phyloP scores from a whole-genome alignment of 2,888 invertebrate genomes.

The Aphidoletes aphidimyza region DNA sequence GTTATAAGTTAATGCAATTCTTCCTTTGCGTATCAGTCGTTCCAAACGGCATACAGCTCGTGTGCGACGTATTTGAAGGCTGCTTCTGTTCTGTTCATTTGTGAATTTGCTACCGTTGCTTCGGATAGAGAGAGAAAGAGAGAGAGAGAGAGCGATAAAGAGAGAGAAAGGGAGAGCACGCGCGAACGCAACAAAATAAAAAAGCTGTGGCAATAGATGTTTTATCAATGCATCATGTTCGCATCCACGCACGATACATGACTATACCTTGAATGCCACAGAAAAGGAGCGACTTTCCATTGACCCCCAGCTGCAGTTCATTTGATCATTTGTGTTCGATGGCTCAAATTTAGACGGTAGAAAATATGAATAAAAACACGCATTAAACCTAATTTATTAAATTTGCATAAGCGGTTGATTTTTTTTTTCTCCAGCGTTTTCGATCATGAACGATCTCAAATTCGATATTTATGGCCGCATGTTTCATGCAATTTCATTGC shows the following conservation, averaged over 20 bases:
- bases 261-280: background rate
- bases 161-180: too few relatives aligned
- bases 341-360: too few relatives aligned
- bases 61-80: background rate
- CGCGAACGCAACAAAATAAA: background rate
- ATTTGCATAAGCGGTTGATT: background rate
- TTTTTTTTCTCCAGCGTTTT: background rate
- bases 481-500: background rate
- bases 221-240: conserved; percentile 13
- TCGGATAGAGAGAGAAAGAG: too few relatives aligned
- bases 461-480: background rate
- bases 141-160: background rate
- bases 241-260: background rate
- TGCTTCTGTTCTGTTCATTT: background rate
- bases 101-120: background rate
- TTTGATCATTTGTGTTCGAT: conserved; percentile 3
- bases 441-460: conserved; percentile 9
- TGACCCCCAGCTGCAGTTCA: conserved; percentile 37
- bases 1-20: background rate
- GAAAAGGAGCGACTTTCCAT: background rate
- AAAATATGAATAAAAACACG: too few relatives aligned
- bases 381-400: too few relatives aligned
- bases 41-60: background rate
- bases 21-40: background rate
- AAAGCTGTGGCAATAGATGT: background rate